These are phyloP conservation scores for Phalera bucephala DNA, from an alignment of 2,888 invertebrate species.

Conservation along the genomic window DNA sequence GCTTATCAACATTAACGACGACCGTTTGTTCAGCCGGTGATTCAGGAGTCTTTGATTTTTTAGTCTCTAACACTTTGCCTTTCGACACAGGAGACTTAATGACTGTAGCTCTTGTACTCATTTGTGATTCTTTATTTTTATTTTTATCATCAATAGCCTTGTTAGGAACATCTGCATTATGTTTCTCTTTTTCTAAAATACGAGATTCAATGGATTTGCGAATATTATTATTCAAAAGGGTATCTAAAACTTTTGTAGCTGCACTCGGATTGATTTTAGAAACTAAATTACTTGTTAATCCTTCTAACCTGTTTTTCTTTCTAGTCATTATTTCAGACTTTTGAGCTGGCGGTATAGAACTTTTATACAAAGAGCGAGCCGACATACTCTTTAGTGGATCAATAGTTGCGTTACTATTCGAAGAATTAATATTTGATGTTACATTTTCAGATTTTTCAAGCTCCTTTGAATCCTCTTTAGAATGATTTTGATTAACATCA, in stretches of 20 bases:
- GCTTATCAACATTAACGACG: conserved; percentile 76
- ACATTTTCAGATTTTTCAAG: conserved; percentile 37
- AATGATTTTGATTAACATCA: conserved; percentile 58
- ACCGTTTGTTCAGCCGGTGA: conserved; percentile 44
- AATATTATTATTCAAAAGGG: conserved; percentile 75
- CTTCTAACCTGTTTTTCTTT: conserved; percentile 85
- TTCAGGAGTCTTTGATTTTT: conserved; percentile 64
- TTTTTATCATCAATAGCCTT: conserved; percentile 58
- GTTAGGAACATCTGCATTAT: conserved; percentile 39
- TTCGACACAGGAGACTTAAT: conserved; percentile 83
- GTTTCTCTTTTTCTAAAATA: conserved; percentile 73
- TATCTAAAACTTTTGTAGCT: conserved; percentile 78
- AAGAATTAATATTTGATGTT: conserved; percentile 31
- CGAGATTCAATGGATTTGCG: conserved; percentile 77
- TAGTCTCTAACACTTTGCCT: conserved; percentile 71
- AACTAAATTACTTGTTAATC: conserved; percentile 82
- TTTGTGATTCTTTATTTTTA: conserved; percentile 64
- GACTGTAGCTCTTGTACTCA: conserved; percentile 80
- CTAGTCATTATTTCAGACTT: conserved; percentile 83
- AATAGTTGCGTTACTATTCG: conserved; percentile 42
- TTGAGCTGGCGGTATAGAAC: conserved; percentile 73
- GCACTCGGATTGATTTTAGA: conserved; percentile 84
- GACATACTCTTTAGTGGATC: conserved; percentile 79
- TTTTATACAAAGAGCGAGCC: conserved; percentile 74
- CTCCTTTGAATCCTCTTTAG: conserved; percentile 53